Evolutionary conservation across 2,888 invertebrate genomes (phyloP), one percentile per base, ranked within the genome.

Genomic region (Lepidocyrtinus sp.): DNA sequence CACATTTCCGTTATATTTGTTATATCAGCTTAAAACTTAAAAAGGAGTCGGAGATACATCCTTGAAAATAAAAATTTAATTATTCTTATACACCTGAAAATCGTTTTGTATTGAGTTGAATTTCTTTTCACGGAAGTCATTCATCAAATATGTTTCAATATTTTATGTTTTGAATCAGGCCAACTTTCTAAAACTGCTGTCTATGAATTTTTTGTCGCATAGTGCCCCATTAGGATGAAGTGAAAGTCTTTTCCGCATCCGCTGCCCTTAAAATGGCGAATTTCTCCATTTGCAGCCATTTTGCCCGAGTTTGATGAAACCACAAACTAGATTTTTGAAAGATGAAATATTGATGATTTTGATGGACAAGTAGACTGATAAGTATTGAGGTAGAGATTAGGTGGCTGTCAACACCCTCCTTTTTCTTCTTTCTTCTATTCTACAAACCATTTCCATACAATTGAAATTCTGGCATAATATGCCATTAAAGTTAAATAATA

Each of bases 401-500:
- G 63, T 2, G 45, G 21, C 63, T 72, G 72, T 72, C 72, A 72
- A 46, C 72, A 72, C 63, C 24, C 36, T 12, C n/a, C n/a, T 24
- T 3, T 67, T 46, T 46, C 17, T 22, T 15, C 9, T 22, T 1
- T 5, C 61, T 5, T 9, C 50, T 67, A 17, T 24, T 26, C 55
- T 1, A 5, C 17, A 50, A 15, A 12, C 12, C 7, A 26, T 69
- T 55, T 21, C 19, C 15, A 19, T 15, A 22, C 5, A 25, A 25
- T 17, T 1, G 5, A 7, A 19, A 19, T n/a, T 24, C 3, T 36
- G 12, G 12, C 5, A 36, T 36, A 36, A 36, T 36, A 12, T 36
- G 36, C 36, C 5, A 36, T 36, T 7, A 36, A 36, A 36, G 12
- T 36, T 36, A 12, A 36, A 36, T 36, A 36, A 7, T 36, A 36